Percentiles rank a stretch among this genome's conserved stretches.
Conservation (phyloP, 2,797 vertebrate species). For the Coregonus ussuriensis region DNA sequence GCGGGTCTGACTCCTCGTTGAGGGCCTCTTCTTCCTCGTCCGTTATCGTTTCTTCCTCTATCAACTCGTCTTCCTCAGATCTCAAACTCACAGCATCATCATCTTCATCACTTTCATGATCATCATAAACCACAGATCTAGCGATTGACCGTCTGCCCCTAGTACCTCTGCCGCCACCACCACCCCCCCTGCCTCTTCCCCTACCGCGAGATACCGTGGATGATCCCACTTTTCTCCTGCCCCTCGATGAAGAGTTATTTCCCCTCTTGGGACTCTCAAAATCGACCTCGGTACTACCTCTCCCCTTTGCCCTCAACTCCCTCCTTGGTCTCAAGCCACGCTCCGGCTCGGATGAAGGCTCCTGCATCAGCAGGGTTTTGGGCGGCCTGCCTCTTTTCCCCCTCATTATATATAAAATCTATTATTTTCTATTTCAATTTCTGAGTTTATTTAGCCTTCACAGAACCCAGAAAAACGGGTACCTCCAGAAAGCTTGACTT, state of each 20-base stretch:
- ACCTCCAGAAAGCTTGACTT: conserved; percentile 59
- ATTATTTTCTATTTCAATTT: conserved; percentile 66
- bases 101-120: conserved; percentile 90
- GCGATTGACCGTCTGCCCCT: conserved; percentile 76
- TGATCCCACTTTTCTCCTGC: conserved; percentile 70
- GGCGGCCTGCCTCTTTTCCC: conserved; percentile 97
- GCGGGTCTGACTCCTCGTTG: conserved; percentile 87
- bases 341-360: conserved; percentile 80
- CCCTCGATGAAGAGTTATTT: conserved; percentile 68
- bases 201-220: conserved; percentile 72
- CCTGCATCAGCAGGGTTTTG: conserved; percentile 83
- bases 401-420: conserved; percentile 83
- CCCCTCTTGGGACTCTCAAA: conserved; percentile 79
- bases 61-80: conserved; percentile 84
- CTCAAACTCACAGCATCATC: conserved; percentile 83
- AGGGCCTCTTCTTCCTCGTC: conserved; percentile 83
- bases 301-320: conserved; percentile 82
- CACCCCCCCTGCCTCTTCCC: conserved; percentile 87
- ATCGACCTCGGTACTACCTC: conserved; percentile 84
- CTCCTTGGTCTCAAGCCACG: conserved; percentile 87
- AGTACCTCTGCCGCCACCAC: conserved; percentile 77
- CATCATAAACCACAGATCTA: conserved; percentile 94
- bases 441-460: conserved; percentile 57
- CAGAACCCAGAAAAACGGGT: conserved; percentile 56
- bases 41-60: conserved; percentile 82